phyloP scores from a whole-genome alignment of 1,140 invertebrate species.

The Copidosoma floridanum region DNA sequence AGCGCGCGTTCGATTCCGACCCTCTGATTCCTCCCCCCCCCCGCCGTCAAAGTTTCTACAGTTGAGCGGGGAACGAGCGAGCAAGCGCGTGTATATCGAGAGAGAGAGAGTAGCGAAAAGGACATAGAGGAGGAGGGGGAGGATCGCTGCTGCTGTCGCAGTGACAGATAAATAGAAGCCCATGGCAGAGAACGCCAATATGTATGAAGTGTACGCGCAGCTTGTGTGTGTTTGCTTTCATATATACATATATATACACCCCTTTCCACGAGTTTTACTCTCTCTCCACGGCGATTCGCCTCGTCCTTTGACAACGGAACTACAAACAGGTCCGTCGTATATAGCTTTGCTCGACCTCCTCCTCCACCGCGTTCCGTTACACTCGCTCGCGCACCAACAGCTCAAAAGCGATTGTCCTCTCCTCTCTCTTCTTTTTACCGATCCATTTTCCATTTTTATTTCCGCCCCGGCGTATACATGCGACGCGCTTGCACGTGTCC shows the following conservation, averaged over 20 bases:
- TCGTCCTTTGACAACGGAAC: slow-evolving; percentile 41
- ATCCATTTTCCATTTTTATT: background rate
- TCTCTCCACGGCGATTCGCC: slow-evolving; percentile 23
- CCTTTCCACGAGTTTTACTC: slow-evolving; percentile 13
- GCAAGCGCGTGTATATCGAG: background rate
- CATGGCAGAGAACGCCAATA: slow-evolving; percentile 30
- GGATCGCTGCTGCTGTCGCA: slow-evolving; percentile 1
- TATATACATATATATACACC: no score
- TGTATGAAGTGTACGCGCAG: slow-evolving; percentile 38
- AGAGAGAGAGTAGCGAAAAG: background rate
- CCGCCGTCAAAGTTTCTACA: background rate
- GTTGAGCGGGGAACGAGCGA: background rate
- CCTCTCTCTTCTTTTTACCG: background rate
- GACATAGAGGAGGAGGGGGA: slow-evolving; percentile 14
- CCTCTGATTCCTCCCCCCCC: background rate
- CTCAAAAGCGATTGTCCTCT: slow-evolving; percentile 5
- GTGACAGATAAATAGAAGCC: slow-evolving; percentile 28
- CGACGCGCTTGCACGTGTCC: background rate
- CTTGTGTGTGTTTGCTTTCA: slow-evolving; percentile 39
- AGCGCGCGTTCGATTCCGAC: slow-evolving; percentile 2
- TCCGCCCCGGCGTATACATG: background rate
- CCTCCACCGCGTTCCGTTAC: slow-evolving; percentile 26
- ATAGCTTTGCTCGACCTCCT: background rate
- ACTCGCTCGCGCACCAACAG: slow-evolving; percentile 28
- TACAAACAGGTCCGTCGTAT: slow-evolving; percentile 33